phyloP scores from a whole-genome alignment of 1,140 invertebrate genomes.

The Lepidurus apus region DNA sequence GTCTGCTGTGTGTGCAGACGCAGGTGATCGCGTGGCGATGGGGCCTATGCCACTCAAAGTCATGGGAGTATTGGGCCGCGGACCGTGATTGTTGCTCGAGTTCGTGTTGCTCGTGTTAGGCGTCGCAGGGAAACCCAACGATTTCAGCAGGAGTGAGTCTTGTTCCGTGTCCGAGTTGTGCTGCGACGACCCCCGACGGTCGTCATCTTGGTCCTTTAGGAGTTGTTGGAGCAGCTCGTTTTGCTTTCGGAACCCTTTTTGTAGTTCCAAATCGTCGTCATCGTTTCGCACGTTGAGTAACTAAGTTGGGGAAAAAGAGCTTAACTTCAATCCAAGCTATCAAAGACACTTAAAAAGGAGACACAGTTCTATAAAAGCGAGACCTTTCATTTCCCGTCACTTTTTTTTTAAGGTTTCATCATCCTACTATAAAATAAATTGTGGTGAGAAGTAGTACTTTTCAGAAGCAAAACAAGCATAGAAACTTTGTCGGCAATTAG shows the following conservation, averaged over 20 bases:
- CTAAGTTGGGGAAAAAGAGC: conserved; percentile 45
- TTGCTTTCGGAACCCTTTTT: conserved; percentile 46
- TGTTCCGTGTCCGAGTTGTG: conserved; percentile 25
- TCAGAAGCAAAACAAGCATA: no score
- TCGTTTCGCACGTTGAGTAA: conserved; percentile 78
- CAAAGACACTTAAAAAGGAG: conserved; percentile 33
- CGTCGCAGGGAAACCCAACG: conserved; percentile 53
- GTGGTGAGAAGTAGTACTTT: no score
- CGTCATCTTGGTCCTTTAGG: conserved; percentile 48
- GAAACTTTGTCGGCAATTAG: no score
- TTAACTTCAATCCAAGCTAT: no score
- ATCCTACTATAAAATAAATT: no score
- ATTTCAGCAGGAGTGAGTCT: conserved; percentile 53
- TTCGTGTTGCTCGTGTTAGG: conserved; percentile 8
- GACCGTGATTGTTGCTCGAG: conserved; percentile 15
- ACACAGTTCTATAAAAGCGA: conserved; percentile 23
- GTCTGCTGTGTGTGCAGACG: conserved; percentile 10
- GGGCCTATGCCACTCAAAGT: conserved; percentile 6
- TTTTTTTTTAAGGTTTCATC: no score
- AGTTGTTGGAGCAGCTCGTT: conserved; percentile 75
- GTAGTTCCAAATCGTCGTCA: conserved; percentile 62
- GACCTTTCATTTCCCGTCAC: no score
- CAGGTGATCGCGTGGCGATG: not conserved
- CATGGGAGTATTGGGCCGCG: conserved; percentile 27
- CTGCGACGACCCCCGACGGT: conserved; percentile 25